Conservation (phyloP, 2,113 vertebrate genomes). For the Xenotilapia caudafasciata region DNA sequence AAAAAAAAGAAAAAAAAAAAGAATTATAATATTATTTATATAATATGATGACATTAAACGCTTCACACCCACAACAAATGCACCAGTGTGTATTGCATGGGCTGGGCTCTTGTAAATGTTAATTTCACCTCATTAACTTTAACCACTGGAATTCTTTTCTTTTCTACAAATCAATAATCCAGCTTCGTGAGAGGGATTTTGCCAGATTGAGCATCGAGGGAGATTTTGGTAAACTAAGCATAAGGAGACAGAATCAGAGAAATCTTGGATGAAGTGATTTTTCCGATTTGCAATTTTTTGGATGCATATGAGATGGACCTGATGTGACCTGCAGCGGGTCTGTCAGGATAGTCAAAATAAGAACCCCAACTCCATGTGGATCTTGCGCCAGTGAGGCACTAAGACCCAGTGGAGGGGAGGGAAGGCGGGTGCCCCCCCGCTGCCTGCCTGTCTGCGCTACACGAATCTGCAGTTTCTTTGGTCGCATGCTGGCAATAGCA, state of each 20-base stretch:
- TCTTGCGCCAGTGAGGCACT: conserved; percentile 45
- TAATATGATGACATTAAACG: background rate
- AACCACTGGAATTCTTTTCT: conserved; percentile 32
- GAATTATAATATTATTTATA: background rate
- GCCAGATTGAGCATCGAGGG: conserved; percentile 1
- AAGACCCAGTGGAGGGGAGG: conserved; percentile 68
- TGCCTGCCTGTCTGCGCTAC: conserved; percentile 58
- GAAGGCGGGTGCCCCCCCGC: conserved; percentile 28
- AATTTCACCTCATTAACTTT: conserved; percentile 44
- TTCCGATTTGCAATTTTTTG: background rate
- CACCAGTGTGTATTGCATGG: background rate
- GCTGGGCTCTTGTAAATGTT: conserved; percentile 5
- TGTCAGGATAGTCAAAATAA: background rate
- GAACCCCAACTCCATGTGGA: background rate
- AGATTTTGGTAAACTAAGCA: background rate
- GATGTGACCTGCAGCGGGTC: background rate
- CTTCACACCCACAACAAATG: background rate
- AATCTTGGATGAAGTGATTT: background rate
- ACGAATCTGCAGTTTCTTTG: conserved; percentile 66
- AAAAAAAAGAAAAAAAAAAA: fast-evolving
- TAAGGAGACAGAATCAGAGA: background rate
- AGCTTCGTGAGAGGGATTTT: conserved; percentile 46
- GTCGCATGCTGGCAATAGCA: conserved; percentile 27
- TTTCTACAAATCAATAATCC: conserved; percentile 47
- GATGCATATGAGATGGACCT: background rate